Evolutionary conservation across 2,113 vertebrate genomes (phyloP), one percentile per base, ranked within the genome.

Genomic region (Podarcis raffonei): DNA sequence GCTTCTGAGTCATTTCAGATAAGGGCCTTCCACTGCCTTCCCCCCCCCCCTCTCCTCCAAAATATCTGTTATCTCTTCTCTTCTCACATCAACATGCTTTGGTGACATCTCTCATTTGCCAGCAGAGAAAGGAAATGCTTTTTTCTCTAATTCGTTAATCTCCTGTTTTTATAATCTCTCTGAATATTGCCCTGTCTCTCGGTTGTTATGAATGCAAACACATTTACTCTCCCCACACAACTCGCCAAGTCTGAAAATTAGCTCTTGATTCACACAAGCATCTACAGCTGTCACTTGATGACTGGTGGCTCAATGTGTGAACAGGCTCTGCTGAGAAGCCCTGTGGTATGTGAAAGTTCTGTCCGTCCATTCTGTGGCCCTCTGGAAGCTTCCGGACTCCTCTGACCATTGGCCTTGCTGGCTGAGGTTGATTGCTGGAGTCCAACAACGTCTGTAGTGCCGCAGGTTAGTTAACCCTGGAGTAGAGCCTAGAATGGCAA

Each of bases 41-140:
- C 5, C 68, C 11, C 37, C 16, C 68, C 16, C 68, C 16, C 35
- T 62, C 91, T 87, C 89, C 92, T 94, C 94, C 91, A 91, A 95
- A 96, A 96, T 95, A 95, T 95, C 93, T 93, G 89, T 95, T 95
- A 96, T 96, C 95, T 95, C 93, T 84, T 83, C 90, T 92, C 95
- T 94, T 95, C 93, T 92, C 87, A 83, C 95, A 94, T 96, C 94
- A 94, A 92, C 95, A 95, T 94, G 95, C 93, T 95, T 96, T 93
- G 93, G 93, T 94, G 93, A 94, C 95, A 94, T 96, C 94, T 94
- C 94, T 92, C 91, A 0, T 90, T 93, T 2, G 91, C 93, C 92
- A 95, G 95, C 65, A 13, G 9, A 75, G 76, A 94, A 94, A 94
- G 94, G 93, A 95, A 94, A 95, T 66, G 92, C 68, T 82, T 91